Evolutionary conservation across 2,888 invertebrate genomes (phyloP).

Genomic region (Philhelius pedissequus): DNA sequence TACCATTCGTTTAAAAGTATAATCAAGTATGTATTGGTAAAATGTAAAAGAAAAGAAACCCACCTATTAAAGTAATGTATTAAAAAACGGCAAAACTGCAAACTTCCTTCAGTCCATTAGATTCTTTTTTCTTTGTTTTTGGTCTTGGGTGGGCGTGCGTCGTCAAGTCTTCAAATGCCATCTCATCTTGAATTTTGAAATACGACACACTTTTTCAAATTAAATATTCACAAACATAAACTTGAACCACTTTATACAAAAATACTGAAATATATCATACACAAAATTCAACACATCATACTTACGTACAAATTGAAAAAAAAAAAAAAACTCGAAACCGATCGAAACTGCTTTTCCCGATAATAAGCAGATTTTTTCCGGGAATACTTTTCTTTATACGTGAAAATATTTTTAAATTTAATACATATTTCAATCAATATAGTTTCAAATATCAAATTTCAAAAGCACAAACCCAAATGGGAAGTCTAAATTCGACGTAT

Average conservation of each 20-base stretch:
- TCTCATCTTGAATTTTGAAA: neutral
- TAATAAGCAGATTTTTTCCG: slow-evolving; percentile 13
- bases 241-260: neutral
- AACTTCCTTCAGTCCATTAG: neutral
- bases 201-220: neutral
- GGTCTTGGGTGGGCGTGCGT: neutral
- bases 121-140: neutral
- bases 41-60: neutral
- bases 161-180: neutral
- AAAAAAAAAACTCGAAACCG: neutral
- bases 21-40: neutral
- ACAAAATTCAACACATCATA: neutral
- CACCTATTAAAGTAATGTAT: slow-evolving; percentile 2
- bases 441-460: neutral
- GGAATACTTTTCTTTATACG: neutral
- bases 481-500: slow-evolving; percentile 34
- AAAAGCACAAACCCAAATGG: slow-evolving; percentile 43
- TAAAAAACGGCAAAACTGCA: neutral
- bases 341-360: slow-evolving; percentile 26
- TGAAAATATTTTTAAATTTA: neutral
- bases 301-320: slow-evolving; percentile 7
- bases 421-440: slow-evolving; percentile 26
- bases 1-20: slow-evolving; percentile 3
- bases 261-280: neutral
- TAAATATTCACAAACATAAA: neutral